Base-by-base conservation (phyloP, 2,797 vertebrate genomes). In the Pteropus rufus region DNA sequence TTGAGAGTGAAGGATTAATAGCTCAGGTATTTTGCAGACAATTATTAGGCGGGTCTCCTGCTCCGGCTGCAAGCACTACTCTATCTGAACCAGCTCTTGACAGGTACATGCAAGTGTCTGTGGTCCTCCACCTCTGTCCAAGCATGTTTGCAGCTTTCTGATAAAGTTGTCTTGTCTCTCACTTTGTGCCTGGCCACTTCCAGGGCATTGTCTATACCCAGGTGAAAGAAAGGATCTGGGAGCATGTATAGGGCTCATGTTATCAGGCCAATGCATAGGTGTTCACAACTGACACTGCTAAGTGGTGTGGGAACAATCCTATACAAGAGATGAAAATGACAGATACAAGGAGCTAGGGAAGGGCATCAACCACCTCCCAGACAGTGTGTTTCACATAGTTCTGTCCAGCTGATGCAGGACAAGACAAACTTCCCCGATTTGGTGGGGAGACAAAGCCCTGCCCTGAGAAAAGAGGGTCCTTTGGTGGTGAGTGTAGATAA, bases 1-100 rank as follows among this genome's bases (percentile, higher is more conserved):
- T 82, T 49, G 60, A 90, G 88, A 84, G 62, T 80, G 72, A 80
- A 31, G 52, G 52, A 44, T 0, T 5, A 10, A 10, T 72, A 92
- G 75, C 77, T 77, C 19, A 26, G 39, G 10, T 83, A 60, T 86
- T 92, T 24, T n/a, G 39, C 31, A 82, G 89, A 41, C 10, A 29
- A 29, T 60, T 52, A n/a, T 26, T 5, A 84, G 41, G 15, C 0
- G 0, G 10, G 24, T 70, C 18, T 93, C 4, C 14, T 2, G 2
- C 3, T 2, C 12, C n/a, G 34, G 31, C 46, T 62, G 16, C 26
- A 31, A 58, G 26, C 21, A 46, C 3, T 2, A 5, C 14, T 29
- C 52, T 39, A 44, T 26, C 19, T 39, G 3, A 4, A 54, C 21
- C 15, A 12, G 80, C 5, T 11, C 36, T 4, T 39, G 56, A 18